Evolutionary conservation across 35 echinoderm and acorn worm species (phyloP), one percentile per base, ranked within the genome.

Genomic region (Heliocidaris tuberculata): DNA sequence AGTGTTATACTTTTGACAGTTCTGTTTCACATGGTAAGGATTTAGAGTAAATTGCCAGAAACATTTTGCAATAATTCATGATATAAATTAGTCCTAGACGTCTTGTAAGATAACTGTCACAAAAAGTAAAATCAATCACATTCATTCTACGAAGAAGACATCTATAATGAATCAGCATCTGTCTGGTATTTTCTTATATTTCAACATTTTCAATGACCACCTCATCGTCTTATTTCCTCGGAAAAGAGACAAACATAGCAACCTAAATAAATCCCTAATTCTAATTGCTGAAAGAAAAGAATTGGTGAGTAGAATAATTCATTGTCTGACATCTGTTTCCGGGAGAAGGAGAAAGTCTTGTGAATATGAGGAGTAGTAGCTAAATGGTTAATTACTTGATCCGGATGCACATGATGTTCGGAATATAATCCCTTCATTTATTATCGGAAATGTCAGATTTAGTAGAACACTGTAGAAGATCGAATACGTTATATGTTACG

Each of bases 361-460:
- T 78, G 65, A 78, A n/a, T 19, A n/a, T 78, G 21, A 24, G 60
- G 24, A 70, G 60, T 78, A 78, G 65, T 78, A 78, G 65, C 65
- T 27, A 78, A 42, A 27, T 78, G 19, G 65, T 78, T 78, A 78
- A 78, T 78, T 21, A 78, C 19, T n/a, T 78, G 65, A 78, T 78
- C 65, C 65, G 65, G 65, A 78, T 78, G 65, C 65, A 78, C 65
- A 78, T n/a, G 65, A 56, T 15, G 52, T 8, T 19, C 7, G 65
- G 65, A 70, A 78, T 78, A 78, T 78, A 78, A 78, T 78, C 21
- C 65, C 21, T 78, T 19, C 19, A 78, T 27, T 78, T 78, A 78
- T 78, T 78, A 78, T 78, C 65, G 65, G 65, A 78, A 78, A 78
- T 78, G 65, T 78, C 65, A 78, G 65, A 78, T 78, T 78, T 78